phyloP scores from a whole-genome alignment of 2,888 invertebrate genomes.

The Monopis laevigella region DNA sequence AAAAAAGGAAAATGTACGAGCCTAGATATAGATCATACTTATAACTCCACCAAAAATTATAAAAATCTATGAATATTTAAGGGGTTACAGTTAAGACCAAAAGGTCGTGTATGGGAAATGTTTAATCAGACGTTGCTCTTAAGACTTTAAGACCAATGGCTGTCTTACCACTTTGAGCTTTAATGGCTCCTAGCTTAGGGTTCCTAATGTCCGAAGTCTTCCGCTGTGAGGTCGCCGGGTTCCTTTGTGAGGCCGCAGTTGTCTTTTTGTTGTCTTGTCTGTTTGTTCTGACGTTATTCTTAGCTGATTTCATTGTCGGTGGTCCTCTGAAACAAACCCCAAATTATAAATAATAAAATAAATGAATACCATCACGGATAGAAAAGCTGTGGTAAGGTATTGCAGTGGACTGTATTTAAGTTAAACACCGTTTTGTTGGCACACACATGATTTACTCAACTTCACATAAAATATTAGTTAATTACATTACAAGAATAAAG shows the following conservation, averaged over 20 bases:
- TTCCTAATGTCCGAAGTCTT: constrained; percentile 47
- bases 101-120: no score
- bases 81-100: no score
- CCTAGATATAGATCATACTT: no score
- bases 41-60: no score
- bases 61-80: no score
- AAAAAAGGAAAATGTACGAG: no score
- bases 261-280: constrained; percentile 39
- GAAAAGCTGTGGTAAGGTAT: neutral
- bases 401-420: no score
- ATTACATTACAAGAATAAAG: no score
- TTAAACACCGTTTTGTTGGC: no score
- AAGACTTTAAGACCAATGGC: neutral
- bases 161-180: constrained; percentile 49
- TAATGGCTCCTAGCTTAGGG: constrained; percentile 38
- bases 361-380: neutral
- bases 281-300: constrained; percentile 36
- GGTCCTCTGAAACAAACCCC: constrained; percentile 34
- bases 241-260: constrained; percentile 30
- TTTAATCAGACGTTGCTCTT: neutral
- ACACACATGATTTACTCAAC: no score
- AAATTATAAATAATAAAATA: neutral
- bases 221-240: constrained; percentile 47
- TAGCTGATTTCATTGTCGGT: constrained; percentile 45
- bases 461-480: no score